A percentile compares a stretch with the other conserved stretches of the same genome.
These are phyloP conservation scores for Penaeus japonicus DNA, from an alignment of 1,140 invertebrate species.

Conservation along the genomic window DNA sequence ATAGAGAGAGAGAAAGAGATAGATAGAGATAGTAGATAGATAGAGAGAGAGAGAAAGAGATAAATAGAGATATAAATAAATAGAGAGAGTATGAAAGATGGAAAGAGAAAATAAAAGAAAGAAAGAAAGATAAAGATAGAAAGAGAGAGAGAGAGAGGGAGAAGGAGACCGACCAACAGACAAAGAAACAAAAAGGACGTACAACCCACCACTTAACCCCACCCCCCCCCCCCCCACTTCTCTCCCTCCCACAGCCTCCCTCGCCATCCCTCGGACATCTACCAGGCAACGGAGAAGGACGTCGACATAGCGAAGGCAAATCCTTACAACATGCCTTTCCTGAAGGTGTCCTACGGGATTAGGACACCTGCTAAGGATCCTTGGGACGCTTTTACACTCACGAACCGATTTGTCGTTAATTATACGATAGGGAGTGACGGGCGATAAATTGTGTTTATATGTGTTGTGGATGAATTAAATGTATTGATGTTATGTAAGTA, in stretches of 20 bases:
- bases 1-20: not conserved
- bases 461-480: too few species aligned
- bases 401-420: slow-evolving; percentile 18
- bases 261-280: not conserved
- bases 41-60: not conserved
- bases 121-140: not conserved
- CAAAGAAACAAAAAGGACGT: too few species aligned
- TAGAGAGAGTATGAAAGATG: not conserved
- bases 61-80: not conserved
- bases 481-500: not conserved
- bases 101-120: not conserved
- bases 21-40: not conserved
- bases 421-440: not conserved
- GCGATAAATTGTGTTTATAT: too few species aligned
- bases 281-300: slow-evolving; percentile 1
- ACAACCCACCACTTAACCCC: too few species aligned
- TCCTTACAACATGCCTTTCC: not conserved
- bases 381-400: slow-evolving; percentile 10
- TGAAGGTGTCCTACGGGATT: slow-evolving; percentile 28
- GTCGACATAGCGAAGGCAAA: not conserved
- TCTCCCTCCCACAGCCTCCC: slow-evolving; percentile 2
- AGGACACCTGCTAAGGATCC: slow-evolving; percentile 10
- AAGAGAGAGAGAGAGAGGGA: not conserved
- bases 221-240: too few species aligned
- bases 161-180: not conserved